phyloP scores from a whole-genome alignment of 1,140 invertebrate species.

The Notospermus geniculatus region DNA sequence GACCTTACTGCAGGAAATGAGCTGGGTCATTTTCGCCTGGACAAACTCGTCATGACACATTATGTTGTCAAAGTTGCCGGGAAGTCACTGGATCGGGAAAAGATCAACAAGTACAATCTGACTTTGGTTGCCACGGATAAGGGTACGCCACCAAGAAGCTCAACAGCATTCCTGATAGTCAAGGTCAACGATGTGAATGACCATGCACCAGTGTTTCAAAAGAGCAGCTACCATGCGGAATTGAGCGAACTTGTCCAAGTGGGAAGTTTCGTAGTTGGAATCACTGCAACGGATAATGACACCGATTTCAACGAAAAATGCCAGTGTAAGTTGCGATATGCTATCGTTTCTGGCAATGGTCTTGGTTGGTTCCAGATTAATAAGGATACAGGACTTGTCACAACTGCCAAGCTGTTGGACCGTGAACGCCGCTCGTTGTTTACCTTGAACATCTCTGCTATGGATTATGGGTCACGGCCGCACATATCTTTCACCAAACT shows the following conservation, averaged over 20 bases:
- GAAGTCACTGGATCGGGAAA: conserved; percentile 83
- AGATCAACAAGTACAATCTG: conserved; percentile 79
- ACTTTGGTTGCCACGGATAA: conserved; percentile 86
- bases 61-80: conserved; percentile 42
- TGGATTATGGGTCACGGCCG: conserved; percentile 42
- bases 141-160: conserved; percentile 72
- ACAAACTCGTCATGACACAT: conserved; percentile 80
- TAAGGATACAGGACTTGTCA: conserved; percentile 80
- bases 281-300: conserved; percentile 59
- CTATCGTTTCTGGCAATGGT: conserved; percentile 65
- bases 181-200: conserved; percentile 93
- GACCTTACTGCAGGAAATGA: conserved; percentile 81
- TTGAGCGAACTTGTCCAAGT: conserved; percentile 82
- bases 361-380: conserved; percentile 83
- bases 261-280: conserved; percentile 77
- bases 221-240: conserved; percentile 90
- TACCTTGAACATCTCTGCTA: conserved; percentile 45
- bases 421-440: conserved; percentile 60
- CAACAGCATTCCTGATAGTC: conserved; percentile 82
- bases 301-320: conserved; percentile 53
- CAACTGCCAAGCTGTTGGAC: conserved; percentile 82
- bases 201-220: conserved; percentile 80
- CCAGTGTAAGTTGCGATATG: conserved; percentile 46
- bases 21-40: conserved; percentile 80
- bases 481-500: conserved; percentile 42